Conservation (phyloP, 2,888 invertebrate genomes). For the Cancer borealis region DNA sequence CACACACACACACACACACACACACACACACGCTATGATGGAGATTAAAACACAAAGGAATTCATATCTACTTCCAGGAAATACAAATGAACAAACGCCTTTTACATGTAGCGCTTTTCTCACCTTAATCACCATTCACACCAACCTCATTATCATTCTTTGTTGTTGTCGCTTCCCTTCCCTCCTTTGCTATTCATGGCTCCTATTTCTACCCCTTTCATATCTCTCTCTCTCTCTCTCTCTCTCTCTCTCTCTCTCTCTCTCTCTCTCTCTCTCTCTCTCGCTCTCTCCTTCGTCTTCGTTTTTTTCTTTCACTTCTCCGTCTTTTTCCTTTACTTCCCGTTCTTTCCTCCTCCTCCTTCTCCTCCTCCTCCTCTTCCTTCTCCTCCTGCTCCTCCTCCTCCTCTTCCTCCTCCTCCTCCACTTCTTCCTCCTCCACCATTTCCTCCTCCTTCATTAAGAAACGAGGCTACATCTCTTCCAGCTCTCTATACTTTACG, state of each 20-base stretch:
- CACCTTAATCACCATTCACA: not conserved
- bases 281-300: not conserved
- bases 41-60: not conserved
- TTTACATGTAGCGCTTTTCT: not conserved
- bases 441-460: not conserved
- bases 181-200: not conserved
- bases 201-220: not conserved
- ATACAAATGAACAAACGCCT: not conserved
- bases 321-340: too few species aligned
- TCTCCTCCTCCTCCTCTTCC: not conserved
- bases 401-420: not conserved
- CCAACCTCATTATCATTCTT: not conserved
- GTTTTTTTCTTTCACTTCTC: not conserved
- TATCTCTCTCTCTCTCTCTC: not conserved
- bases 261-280: not conserved
- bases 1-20: not conserved
- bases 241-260: not conserved
- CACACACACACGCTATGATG: too few species aligned
- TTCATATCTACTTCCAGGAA: not conserved
- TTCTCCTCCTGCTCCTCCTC: not conserved
- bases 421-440: not conserved
- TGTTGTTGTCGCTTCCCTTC: not conserved
- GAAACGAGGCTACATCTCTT: not conserved
- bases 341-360: not conserved
- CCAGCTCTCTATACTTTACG: not conserved